phyloP scores from a whole-genome alignment of 1,140 invertebrate genomes.

The Geopemphigus sp. region DNA sequence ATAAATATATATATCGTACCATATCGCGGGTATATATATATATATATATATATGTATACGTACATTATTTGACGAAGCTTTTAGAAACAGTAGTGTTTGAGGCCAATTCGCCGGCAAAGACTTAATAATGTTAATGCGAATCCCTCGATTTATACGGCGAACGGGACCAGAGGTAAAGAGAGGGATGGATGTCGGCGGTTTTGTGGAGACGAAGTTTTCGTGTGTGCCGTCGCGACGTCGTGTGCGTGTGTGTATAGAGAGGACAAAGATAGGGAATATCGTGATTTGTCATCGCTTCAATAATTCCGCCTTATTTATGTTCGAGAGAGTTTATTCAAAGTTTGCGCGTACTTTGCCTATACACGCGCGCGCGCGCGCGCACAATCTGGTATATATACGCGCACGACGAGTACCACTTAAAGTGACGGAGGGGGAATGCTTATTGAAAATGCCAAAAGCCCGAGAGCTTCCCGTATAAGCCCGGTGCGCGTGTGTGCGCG shows the following conservation, averaged over 20 bases:
- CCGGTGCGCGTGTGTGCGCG: not conserved
- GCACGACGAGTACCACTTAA: constrained; percentile 22
- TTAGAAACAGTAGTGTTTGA: constrained; percentile 26
- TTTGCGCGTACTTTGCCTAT: not conserved
- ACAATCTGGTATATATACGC: not conserved
- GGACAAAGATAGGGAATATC: not conserved
- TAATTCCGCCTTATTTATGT: constrained; percentile 45
- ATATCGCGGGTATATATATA: not conserved
- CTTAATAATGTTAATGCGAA: constrained; percentile 32
- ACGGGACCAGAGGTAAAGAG: no score
- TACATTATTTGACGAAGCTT: not conserved
- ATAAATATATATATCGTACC: no score
- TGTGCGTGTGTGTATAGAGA: no score
- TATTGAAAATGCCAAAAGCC: constrained; percentile 31
- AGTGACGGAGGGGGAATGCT: not conserved
- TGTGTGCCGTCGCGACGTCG: not conserved
- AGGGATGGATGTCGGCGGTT: not conserved
- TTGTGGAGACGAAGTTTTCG: not conserved
- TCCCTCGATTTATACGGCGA: no score
- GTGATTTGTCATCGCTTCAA: constrained; percentile 48
- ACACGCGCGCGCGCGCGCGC: not conserved
- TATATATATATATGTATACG: not conserved
- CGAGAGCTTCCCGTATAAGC: not conserved
- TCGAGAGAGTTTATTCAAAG: constrained; percentile 45
- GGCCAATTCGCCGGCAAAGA: constrained; percentile 29